phyloP scores from a whole-genome alignment of 2,113 vertebrate species.

The Proteles cristata region DNA sequence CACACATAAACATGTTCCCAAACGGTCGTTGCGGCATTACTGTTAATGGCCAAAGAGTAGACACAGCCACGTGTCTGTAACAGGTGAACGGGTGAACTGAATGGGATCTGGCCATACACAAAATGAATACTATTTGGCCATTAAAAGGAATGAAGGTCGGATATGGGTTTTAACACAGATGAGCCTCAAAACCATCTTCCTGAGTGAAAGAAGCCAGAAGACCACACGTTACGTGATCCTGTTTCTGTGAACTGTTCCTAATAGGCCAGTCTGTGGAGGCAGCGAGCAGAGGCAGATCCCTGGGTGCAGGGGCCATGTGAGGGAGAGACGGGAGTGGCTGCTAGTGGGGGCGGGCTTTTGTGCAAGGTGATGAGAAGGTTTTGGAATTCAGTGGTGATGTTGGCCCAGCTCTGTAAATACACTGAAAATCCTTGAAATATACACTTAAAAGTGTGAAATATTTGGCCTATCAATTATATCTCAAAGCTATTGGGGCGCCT shows the following conservation, averaged over 20 bases:
- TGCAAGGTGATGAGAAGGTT: neutral
- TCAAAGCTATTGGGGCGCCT: neutral
- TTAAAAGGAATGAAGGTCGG: neutral
- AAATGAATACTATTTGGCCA: rapidly evolving
- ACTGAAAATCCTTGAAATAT: neutral
- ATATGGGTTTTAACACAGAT: rapidly evolving
- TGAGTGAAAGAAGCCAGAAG: neutral
- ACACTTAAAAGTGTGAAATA: neutral
- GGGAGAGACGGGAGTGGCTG: neutral
- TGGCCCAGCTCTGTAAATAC: neutral
- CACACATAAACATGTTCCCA: neutral
- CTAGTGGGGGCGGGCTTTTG: neutral
- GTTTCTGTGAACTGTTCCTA: neutral
- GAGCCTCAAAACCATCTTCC: neutral
- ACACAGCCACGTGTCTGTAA: neutral
- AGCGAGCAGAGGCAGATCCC: neutral
- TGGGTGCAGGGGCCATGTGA: neutral
- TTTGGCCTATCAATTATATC: neutral
- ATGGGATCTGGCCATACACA: neutral
- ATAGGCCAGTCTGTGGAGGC: neutral
- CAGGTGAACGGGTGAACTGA: too few relatives aligned
- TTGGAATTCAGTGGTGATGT: neutral
- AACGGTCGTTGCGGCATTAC: too few relatives aligned
- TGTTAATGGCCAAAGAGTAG: neutral
- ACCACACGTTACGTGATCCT: too few relatives aligned